A percentile compares a stretch with the other conserved stretches of the same genome.
Conservation (phyloP, 2,888 invertebrate genomes). For the Eupithecia subumbrata region DNA sequence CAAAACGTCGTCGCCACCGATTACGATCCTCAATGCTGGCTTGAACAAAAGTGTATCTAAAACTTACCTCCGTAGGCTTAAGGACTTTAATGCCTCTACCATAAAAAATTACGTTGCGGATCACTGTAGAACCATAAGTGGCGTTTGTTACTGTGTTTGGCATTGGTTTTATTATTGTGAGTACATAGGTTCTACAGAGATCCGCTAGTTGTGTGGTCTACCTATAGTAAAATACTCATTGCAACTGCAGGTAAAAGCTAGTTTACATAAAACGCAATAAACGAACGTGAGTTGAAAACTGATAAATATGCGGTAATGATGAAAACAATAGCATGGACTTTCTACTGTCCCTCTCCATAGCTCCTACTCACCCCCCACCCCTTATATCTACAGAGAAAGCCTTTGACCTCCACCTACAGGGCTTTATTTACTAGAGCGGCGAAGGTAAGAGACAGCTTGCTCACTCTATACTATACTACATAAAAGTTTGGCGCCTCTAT, state of each 20-base stretch:
- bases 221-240: neutral
- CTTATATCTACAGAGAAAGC: constrained; percentile 74
- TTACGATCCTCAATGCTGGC: neutral
- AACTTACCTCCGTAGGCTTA: neutral
- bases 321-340: constrained; percentile 79
- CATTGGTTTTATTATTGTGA: too few relatives aligned
- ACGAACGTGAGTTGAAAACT: constrained; percentile 65
- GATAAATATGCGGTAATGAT: constrained; percentile 78
- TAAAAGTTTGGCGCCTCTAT: neutral
- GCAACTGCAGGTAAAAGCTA: constrained; percentile 1
- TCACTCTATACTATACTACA: constrained; percentile 15
- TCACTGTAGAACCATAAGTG: too few relatives aligned
- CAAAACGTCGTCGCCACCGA: neutral
- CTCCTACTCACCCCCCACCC: constrained; percentile 48
- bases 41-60: neutral
- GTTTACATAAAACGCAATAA: constrained; percentile 72
- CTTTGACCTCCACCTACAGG: constrained; percentile 75
- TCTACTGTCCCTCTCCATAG: constrained; percentile 62
- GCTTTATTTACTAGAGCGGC: constrained; percentile 58
- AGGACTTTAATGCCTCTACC: neutral
- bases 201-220: too few relatives aligned
- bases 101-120: neutral
- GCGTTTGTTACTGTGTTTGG: too few relatives aligned
- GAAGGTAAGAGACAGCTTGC: constrained; percentile 16
- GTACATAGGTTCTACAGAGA: too few relatives aligned